These are phyloP conservation scores for Clinocottus analis DNA, from an alignment of 2,113 vertebrate species.

Conservation along the genomic window DNA sequence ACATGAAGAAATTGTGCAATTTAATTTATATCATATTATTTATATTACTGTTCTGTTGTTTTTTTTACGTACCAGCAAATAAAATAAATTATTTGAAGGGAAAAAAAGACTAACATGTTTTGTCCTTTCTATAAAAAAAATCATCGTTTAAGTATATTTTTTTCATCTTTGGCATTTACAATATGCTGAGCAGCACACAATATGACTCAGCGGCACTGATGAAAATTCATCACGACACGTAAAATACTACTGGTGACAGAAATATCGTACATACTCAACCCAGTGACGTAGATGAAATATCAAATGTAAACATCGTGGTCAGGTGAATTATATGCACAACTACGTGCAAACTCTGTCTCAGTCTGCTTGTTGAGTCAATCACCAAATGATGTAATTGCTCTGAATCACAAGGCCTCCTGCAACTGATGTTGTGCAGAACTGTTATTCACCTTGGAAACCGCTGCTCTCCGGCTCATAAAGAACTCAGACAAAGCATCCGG, in stretches of 20 bases:
- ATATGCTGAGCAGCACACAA: background rate
- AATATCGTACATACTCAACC: background rate
- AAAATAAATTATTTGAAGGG: conserved; percentile 50
- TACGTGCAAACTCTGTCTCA: conserved; percentile 10
- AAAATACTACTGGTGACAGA: too few relatives aligned
- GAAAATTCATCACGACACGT: background rate
- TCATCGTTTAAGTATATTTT: background rate
- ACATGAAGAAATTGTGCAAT: conserved; percentile 50
- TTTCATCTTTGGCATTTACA: background rate
- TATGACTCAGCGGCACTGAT: background rate
- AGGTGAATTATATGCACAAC: background rate
- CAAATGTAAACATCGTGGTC: conserved; percentile 3
- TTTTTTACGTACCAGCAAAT: conserved; percentile 59
- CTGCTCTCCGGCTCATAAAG: conserved; percentile 34
- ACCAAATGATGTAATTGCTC: conserved; percentile 26
- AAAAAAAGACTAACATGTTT: background rate
- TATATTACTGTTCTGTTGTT: conserved; percentile 52
- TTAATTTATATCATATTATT: conserved; percentile 60
- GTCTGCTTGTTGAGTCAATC: background rate
- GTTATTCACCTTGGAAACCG: conserved; percentile 66
- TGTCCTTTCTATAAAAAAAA: conserved; percentile 8
- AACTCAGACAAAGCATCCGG: conserved; percentile 16
- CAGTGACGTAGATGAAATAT: conserved; percentile 8
- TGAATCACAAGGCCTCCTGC: conserved; percentile 3
- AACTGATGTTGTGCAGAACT: conserved; percentile 23